Evolutionary conservation across 2,888 invertebrate species (phyloP).

Genomic region (Argynnis bischoffii): DNA sequence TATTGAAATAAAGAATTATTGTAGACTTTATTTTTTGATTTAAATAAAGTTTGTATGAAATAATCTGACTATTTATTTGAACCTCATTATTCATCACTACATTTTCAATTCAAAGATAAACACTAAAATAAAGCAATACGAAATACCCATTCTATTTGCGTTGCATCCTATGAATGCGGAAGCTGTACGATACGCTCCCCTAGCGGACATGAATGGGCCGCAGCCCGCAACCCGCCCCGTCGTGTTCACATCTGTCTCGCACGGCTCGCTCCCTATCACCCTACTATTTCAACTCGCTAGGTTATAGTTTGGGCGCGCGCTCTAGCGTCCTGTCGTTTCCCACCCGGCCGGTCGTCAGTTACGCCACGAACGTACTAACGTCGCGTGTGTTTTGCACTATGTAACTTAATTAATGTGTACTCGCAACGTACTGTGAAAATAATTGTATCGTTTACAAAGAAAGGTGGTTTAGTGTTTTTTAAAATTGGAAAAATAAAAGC

Average conservation of each 20-base stretch:
- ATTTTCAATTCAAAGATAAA: too few relatives aligned
- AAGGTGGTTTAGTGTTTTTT: conserved; percentile 29
- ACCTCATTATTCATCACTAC: neutral
- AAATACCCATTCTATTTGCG: conserved; percentile 12
- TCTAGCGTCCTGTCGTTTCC: conserved; percentile 63
- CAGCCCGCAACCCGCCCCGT: conserved; percentile 64
- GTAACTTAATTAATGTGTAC: conserved; percentile 30
- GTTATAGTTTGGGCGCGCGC: conserved; percentile 74
- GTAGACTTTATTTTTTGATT: conserved; percentile 83
- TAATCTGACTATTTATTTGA: conserved; percentile 45
- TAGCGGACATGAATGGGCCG: conserved; percentile 65
- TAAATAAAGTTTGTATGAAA: conserved; percentile 82
- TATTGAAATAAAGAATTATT: conserved; percentile 71
- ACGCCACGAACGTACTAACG: conserved; percentile 68
- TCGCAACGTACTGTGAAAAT: conserved; percentile 22
- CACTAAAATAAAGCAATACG: neutral
- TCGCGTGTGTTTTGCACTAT: conserved; percentile 52
- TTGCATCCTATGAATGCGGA: conserved; percentile 61
- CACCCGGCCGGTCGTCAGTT: conserved; percentile 56
- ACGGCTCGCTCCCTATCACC: conserved; percentile 55
- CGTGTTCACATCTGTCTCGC: conserved; percentile 55
- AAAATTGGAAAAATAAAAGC: conserved; percentile 6
- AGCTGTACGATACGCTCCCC: conserved; percentile 55
- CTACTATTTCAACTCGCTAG: conserved; percentile 71
- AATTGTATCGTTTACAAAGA: conserved; percentile 7